Conservation (phyloP, 2,888 invertebrate genomes). For the Macrosiphum euphorbiae region DNA sequence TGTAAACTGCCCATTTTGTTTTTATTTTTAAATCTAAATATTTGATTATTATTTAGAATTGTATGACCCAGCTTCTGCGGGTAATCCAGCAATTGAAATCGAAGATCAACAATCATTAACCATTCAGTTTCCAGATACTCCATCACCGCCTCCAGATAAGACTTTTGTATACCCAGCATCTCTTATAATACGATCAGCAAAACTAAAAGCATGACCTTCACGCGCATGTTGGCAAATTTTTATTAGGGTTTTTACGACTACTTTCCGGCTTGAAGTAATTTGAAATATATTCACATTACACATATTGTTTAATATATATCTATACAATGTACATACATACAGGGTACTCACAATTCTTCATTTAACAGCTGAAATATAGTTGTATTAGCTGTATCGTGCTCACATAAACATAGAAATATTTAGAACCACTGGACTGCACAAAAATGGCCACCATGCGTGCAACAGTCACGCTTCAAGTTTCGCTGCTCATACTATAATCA, state of each 20-base stretch:
- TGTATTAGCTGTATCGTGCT: too few species aligned
- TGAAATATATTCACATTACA: background rate
- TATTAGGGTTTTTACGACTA: background rate
- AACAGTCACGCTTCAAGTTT: background rate
- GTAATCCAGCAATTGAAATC: conserved; percentile 42
- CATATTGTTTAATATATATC: too few species aligned
- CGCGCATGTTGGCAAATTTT: background rate
- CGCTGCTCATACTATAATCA: background rate
- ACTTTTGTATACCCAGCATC: conserved; percentile 28
- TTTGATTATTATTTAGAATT: conserved; percentile 28
- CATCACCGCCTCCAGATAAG: conserved; percentile 52
- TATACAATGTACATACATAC: too few species aligned
- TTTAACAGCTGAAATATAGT: too few species aligned
- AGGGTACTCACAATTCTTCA: too few species aligned
- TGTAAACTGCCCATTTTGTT: background rate
- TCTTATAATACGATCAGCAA: background rate
- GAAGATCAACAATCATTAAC: conserved; percentile 30
- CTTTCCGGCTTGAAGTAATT: background rate
- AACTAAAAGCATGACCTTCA: background rate
- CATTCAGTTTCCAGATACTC: conserved; percentile 50
- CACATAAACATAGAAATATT: background rate
- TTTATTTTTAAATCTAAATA: background rate
- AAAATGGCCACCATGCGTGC: background rate
- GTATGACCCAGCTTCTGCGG: conserved; percentile 53
- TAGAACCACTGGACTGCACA: background rate